Evolutionary conservation across 2,113 vertebrate genomes (phyloP), one percentile per base, ranked within the genome.

Genomic region (Garra rufa): DNA sequence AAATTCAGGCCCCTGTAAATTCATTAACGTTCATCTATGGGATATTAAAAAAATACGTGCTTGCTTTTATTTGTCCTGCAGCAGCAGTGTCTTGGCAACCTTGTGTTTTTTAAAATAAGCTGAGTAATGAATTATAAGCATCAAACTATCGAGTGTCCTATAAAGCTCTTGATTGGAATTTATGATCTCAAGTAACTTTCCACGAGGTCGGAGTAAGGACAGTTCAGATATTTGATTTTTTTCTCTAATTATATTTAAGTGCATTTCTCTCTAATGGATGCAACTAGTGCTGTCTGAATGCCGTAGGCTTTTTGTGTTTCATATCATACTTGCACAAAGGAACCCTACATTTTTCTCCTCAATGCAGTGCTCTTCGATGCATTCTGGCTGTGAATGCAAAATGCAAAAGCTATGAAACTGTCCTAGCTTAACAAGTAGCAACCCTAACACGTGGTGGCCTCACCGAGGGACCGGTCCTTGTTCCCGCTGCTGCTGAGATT

Each of bases 111-210:
- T 21, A 80, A 19, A 80, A 80, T 80, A 67, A 80, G 59, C 59
- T 80, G 59, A 80, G 78, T 80, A 67, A 80, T 80, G 78, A 80
- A 80, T 67, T 80, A 80, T 80, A 67, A 48, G 48, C 59, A 48
- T 80, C 78, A 48, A 80, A 80, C 78, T 80, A 80, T 80, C 26
- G 59, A 67, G 78, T 70, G 80, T 69, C 46, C 63, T 82, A 55
- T 82, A 82, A 82, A 82, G 46, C 80, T 34, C 80, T 70, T 82
- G 80, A 82, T 70, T 82, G 80, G 46, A 82, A 70, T 82, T 82
- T 82, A 82, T 69, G 80, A 82, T 82, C 46, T 48, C 46, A 41
- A 24, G 63, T 70, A 55, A 82, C 24, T 69, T 82, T 82, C 80
- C 63, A 34, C 13, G 65, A 38, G 63, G 80, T 82, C 80, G 28